A percentile compares a stretch with the other conserved stretches of the same genome.
phyloP scores from a whole-genome alignment of 53 echinoderm and acorn worm species.

The Echinarachnius parma region DNA sequence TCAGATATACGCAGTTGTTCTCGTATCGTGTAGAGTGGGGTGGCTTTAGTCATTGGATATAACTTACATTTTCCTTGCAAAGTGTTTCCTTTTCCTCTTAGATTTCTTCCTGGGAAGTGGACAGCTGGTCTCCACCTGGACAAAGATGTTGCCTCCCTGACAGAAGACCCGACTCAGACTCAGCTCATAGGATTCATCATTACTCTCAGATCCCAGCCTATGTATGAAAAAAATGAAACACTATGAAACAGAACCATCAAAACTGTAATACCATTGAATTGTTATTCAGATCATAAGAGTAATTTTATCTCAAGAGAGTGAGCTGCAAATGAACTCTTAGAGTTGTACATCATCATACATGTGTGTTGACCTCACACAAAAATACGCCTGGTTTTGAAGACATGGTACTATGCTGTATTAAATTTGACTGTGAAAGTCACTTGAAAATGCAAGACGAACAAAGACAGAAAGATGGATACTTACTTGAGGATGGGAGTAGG shows the following conservation, averaged over 20 bases:
- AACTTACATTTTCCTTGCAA: constrained; percentile 39
- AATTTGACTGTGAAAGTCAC: background rate
- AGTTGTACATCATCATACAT: too few species aligned
- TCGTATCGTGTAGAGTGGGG: too few species aligned
- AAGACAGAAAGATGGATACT: too few species aligned
- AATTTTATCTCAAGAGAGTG: too few species aligned
- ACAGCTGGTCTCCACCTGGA: constrained; percentile 93
- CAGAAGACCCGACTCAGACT: constrained; percentile 76
- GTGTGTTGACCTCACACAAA: too few species aligned
- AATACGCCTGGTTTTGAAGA: background rate
- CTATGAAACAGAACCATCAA: too few species aligned
- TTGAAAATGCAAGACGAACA: background rate
- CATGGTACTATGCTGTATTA: background rate
- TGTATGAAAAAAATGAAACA: background rate
- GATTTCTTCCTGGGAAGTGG: constrained; percentile 83
- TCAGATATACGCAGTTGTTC: too few species aligned
- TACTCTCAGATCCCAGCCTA: constrained; percentile 74
- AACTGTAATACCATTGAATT: too few species aligned
- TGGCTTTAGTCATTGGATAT: background rate
- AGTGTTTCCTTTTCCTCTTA: constrained; percentile 63
- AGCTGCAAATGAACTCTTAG: too few species aligned
- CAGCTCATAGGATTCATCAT: constrained; percentile 73
- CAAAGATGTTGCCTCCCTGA: constrained; percentile 84
- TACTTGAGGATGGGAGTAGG: constrained; percentile 89
- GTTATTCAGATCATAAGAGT: too few species aligned